Evolutionary conservation across 2,113 vertebrate genomes (phyloP).

Genomic region (Ictidomys tridecemlineatus): DNA sequence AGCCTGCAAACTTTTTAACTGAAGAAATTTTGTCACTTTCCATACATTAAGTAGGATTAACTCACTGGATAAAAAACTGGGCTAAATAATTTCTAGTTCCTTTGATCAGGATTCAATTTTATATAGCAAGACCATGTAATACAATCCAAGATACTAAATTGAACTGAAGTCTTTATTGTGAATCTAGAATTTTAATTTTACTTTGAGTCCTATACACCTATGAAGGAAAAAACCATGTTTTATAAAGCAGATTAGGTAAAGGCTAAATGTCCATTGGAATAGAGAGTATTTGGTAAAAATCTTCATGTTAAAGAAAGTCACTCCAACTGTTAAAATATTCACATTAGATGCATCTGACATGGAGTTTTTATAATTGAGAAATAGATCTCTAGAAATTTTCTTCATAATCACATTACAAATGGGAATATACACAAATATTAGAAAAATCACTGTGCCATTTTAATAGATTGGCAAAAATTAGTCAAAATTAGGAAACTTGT

Average conservation of each 20-base stretch:
- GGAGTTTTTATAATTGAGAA: not conserved
- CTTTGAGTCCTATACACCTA: not conserved
- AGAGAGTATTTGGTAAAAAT: not conserved
- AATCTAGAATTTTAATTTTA: slow-evolving; percentile 30
- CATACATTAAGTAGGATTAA: not conserved
- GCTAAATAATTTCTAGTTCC: not conserved
- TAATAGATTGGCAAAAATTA: not conserved
- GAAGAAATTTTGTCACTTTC: not conserved
- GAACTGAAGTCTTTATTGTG: slow-evolving; percentile 22
- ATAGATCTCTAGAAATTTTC: not conserved
- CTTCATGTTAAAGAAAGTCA: slow-evolving; percentile 30
- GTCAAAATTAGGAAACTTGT: not conserved
- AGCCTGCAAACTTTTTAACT: not conserved
- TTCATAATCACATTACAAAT: not conserved
- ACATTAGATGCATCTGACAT: not conserved
- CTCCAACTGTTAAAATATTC: not conserved
- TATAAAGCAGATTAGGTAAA: not conserved
- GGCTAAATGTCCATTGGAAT: not conserved
- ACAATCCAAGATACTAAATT: not conserved
- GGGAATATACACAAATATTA: not conserved
- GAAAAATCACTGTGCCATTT: not conserved
- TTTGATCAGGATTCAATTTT: not conserved
- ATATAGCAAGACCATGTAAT: not conserved
- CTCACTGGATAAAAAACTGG: not conserved
- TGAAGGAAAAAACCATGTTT: not conserved